These are phyloP conservation scores for Trididemnum nubilum DNA, from an alignment of 23 tunicate genomes.

Conservation along the genomic window DNA sequence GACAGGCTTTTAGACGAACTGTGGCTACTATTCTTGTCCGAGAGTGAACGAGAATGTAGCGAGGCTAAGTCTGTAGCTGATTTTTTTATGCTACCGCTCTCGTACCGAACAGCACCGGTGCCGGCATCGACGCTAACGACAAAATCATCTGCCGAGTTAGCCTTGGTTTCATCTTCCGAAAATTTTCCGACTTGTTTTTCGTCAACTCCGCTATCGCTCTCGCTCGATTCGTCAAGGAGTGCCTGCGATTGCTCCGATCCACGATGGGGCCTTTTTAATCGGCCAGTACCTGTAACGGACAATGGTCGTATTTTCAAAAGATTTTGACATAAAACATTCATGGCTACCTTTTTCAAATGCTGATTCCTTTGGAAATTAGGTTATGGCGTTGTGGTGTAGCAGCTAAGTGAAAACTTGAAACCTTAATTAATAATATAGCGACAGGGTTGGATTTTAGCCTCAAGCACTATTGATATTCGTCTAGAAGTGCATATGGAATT, in stretches of 20 bases:
- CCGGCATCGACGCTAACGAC: constrained; percentile 18
- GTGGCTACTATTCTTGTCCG: not conserved
- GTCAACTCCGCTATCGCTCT: constrained; percentile 14
- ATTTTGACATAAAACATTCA: too few relatives aligned
- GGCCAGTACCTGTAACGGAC: too few relatives aligned
- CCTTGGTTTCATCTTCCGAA: not conserved
- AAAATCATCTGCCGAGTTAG: not conserved
- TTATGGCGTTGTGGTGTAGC: too few relatives aligned
- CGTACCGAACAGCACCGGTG: constrained; percentile 14
- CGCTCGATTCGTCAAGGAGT: constrained; percentile 4
- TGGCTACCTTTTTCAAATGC: too few relatives aligned
- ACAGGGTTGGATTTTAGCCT: too few relatives aligned
- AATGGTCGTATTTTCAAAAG: too few relatives aligned
- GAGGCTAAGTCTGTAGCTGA: not conserved
- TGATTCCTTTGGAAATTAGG: too few relatives aligned
- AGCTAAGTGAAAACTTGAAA: too few relatives aligned
- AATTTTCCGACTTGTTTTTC: not conserved
- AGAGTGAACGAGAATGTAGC: not conserved
- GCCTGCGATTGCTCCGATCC: constrained; percentile 28
- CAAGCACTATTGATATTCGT: too few relatives aligned
- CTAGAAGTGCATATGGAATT: too few relatives aligned
- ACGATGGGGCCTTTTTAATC: not conserved
- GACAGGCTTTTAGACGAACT: not conserved
- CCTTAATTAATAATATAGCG: too few relatives aligned
- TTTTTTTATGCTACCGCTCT: not conserved